Base-by-base conservation (phyloP, 2,797 vertebrate genomes). In the Mionectes olivaceus region DNA sequence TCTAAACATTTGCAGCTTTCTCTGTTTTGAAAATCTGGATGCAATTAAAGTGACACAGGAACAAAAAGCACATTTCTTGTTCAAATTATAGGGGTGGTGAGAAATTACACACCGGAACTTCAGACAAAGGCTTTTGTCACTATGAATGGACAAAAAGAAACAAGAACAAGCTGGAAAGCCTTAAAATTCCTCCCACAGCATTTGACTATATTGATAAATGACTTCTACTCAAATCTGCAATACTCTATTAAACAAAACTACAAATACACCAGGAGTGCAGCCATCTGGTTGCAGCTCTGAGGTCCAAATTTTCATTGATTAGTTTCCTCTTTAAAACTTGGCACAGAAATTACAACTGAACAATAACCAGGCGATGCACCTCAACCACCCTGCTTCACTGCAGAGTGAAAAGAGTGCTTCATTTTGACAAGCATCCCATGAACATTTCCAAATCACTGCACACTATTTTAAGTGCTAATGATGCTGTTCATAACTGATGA, bases 21-120 rank as follows among this genome's bases (percentile, higher is more conserved):
- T 47, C 59, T 68, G 43, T 68, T 88, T 87, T 11, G 4, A 92
- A 92, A 95, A 86, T 22, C 60, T 92, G 83, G 60, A 94, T 90
- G 30, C 67, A 69, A 80, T 95, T 94, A 92, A 94, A 77, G 25
- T 88, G 59, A 56, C 23, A 55, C 10, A 77, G 3, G 7, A 91
- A 74, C 52, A 79, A 92, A 91, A 95, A 46, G 41, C 25, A 67
- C 21, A 30, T 59, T 86, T 89, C 74, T 90, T 82, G 22, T 78
- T 94, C 37, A 85, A 83, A 86, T 74, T 71, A 70, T 13, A 25
- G 12, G 9, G 59, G 28, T 30, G 57, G 49, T 82, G 59, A 91
- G 68, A 73, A 83, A 85, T 39, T 67, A 55, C 3, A 21, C 41
- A 79, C 25, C 0, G 0, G 71, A 89, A 89, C 82, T 87, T 84